Conservation (phyloP, 2,888 invertebrate species). For the Taphrorychus bicolor region DNA sequence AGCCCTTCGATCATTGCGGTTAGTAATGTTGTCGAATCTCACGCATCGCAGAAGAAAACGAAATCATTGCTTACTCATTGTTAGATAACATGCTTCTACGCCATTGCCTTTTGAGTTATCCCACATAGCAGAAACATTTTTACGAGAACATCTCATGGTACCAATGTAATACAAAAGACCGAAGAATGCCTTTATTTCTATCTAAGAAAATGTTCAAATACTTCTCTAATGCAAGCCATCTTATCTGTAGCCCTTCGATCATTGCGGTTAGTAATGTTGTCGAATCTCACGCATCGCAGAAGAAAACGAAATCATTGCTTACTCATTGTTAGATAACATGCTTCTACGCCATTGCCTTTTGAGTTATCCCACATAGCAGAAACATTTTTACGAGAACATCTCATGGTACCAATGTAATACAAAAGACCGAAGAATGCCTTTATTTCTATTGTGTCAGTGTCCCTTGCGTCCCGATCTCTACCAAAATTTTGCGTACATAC, state of each 20-base stretch:
- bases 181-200: conserved; percentile 20
- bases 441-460: conserved; percentile 23
- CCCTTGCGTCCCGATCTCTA: conserved; percentile 20
- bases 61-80: conserved; percentile 38
- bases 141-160: conserved; percentile 26
- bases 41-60: conserved; percentile 34
- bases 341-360: conserved; percentile 41
- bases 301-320: conserved; percentile 35
- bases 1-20: too few species aligned
- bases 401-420: conserved; percentile 14
- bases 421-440: conserved; percentile 18
- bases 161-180: conserved; percentile 18
- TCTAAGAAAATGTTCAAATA: conserved; percentile 34
- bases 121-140: conserved; percentile 41
- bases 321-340: conserved; percentile 40
- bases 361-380: conserved; percentile 43
- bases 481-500: conserved; percentile 13
- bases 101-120: conserved; percentile 44
- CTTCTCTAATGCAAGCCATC: conserved; percentile 38
- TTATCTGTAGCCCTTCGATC: conserved; percentile 35
- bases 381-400: conserved; percentile 38
- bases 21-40: conserved; percentile 35
- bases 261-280: too few species aligned
- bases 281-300: conserved; percentile 35
- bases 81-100: conserved; percentile 40